A percentile compares a stretch with the other conserved stretches of the same genome.
These are phyloP conservation scores for Epinephelus malabaricus DNA, from an alignment of 2,797 vertebrate species.

Conservation along the genomic window DNA sequence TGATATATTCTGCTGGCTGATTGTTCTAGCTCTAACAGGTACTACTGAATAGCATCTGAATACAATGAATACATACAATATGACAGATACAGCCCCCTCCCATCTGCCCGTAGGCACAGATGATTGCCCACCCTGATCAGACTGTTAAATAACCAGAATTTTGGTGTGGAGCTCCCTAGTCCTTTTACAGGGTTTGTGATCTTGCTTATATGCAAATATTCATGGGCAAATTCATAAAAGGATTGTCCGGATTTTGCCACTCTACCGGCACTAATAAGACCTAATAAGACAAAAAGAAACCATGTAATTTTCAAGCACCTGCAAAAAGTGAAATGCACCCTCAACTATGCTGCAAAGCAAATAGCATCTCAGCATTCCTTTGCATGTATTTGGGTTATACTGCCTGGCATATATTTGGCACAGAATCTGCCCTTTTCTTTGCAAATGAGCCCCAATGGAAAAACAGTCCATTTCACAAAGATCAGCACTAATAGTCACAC, in stretches of 20 bases:
- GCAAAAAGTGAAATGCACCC: neutral
- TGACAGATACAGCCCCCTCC: neutral
- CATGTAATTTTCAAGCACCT: too few relatives aligned
- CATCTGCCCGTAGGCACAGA: neutral
- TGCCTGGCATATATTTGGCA: neutral
- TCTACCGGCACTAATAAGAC: neutral
- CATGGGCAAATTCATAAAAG: neutral
- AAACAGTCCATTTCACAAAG: neutral
- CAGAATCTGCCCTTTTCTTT: neutral
- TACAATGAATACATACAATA: conserved; percentile 1
- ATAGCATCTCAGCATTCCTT: neutral
- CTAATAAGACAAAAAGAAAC: neutral
- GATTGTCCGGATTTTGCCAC: neutral
- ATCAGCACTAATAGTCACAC: neutral
- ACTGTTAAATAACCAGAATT: neutral
- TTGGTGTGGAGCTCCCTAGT: too few relatives aligned
- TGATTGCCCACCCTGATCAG: neutral
- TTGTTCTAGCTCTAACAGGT: neutral
- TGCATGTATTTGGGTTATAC: neutral
- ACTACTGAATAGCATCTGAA: neutral
- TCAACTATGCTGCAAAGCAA: neutral
- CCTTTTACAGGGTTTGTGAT: neutral
- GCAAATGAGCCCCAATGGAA: neutral
- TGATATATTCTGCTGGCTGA: neutral
- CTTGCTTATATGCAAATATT: neutral